Percentiles rank a stretch among this genome's conserved stretches.
Evolutionary conservation across 2,113 vertebrate genomes (phyloP).

Genomic region (Mirounga angustirostris): DNA sequence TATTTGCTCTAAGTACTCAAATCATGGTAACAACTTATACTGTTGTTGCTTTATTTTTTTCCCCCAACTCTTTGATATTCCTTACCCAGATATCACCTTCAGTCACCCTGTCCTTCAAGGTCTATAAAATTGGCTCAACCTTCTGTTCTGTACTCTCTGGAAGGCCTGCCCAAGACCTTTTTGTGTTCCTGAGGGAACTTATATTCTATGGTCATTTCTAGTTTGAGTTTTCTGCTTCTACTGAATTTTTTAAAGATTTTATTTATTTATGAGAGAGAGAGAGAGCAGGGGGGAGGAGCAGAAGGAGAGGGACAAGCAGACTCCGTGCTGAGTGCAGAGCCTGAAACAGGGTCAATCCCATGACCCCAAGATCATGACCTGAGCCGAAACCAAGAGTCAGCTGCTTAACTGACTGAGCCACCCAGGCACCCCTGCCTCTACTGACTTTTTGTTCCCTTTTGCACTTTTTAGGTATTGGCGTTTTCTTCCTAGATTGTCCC

Average conservation of each 20-base stretch:
- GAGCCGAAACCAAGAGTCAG: background rate
- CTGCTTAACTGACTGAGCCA: background rate
- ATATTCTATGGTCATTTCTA: constrained; percentile 26
- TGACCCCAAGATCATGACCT: background rate
- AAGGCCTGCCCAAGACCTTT: background rate
- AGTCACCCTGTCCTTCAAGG: background rate
- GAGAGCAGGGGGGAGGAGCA: background rate
- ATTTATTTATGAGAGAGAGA: background rate
- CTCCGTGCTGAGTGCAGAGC: background rate
- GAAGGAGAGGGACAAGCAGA: background rate
- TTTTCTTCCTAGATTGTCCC: background rate
- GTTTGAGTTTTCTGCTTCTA: background rate
- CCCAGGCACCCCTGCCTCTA: background rate
- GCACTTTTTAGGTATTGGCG: background rate
- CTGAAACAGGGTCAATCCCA: background rate
- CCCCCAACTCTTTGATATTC: background rate
- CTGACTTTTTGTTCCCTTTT: constrained; percentile 37
- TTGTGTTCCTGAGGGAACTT: background rate
- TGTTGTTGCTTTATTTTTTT: background rate
- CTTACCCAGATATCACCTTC: background rate
- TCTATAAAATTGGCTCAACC: background rate
- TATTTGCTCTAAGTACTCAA: background rate
- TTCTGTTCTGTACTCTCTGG: background rate
- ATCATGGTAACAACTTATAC: background rate
- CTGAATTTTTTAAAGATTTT: background rate